Conservation (phyloP, 2,888 invertebrate species). For the Ecdyonurus torrentis region DNA sequence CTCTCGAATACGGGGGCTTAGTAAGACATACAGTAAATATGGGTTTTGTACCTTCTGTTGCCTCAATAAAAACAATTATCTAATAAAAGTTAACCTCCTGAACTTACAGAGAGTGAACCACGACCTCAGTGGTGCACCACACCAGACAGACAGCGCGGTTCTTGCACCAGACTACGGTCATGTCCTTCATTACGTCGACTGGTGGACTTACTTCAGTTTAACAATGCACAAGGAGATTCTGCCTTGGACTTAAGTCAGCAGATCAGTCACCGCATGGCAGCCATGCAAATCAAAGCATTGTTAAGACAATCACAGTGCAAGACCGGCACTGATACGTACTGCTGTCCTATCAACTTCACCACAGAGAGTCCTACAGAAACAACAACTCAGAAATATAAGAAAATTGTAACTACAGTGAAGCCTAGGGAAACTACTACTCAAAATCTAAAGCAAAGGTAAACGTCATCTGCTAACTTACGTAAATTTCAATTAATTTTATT, state of each 20-base stretch:
- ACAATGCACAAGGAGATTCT: neutral
- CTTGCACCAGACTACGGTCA: neutral
- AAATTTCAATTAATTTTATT: too few relatives aligned
- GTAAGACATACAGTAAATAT: too few relatives aligned
- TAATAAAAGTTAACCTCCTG: too few relatives aligned
- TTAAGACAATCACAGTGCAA: neutral
- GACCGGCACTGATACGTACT: neutral
- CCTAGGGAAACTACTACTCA: too few relatives aligned
- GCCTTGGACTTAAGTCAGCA: neutral
- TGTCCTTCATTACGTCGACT: neutral
- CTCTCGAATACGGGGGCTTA: too few relatives aligned
- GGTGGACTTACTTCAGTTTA: neutral
- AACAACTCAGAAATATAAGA: neutral
- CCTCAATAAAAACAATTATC: too few relatives aligned
- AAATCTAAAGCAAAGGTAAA: too few relatives aligned
- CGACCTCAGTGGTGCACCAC: neutral
- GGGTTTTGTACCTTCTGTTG: too few relatives aligned
- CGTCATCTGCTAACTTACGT: too few relatives aligned
- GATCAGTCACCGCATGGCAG: neutral
- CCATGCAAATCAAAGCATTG: neutral
- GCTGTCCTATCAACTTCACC: neutral
- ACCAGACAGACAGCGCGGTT: neutral
- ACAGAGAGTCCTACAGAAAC: neutral
- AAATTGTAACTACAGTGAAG: too few relatives aligned
- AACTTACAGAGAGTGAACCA: too few relatives aligned